Base-by-base conservation (phyloP, 1,140 invertebrate genomes). In the Pollicipes pollicipes region DNA sequence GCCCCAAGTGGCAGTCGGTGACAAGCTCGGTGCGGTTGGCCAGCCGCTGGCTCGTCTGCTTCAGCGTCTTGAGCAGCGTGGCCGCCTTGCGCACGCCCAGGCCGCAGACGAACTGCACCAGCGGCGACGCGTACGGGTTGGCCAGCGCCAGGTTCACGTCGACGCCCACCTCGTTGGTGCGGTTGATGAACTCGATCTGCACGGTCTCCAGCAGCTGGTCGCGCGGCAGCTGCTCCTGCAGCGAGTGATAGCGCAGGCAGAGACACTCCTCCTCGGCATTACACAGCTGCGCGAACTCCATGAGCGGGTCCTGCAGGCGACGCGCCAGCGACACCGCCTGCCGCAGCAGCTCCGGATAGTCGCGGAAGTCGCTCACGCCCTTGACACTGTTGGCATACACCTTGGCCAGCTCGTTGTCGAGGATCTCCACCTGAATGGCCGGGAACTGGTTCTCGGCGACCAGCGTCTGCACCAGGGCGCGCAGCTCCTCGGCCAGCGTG, bases 101-200 rank as follows among this genome's bases (percentile, higher is more conserved):
- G 63, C 97, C 97, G 80, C 95, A 97, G 3, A 99, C 88, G 80
- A 99, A 99, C 81, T 99, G 97, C 8, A 99, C 83, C n/a, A 98
- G 79, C 77, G 93, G 89, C 0, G 88, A 84, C 1, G 91, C 91
- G 74, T 97, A 89, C 0, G 89, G 85, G 70, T 93, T 90, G 70
- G 91, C 85, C 0, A 98, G 88, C 26, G 92, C 90, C 76, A 90
- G 83, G 78, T 99, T 99, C 8, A 99, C 86, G 78, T 99, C 97
- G 0, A 99, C 93, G n/a, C 97, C 97, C 13, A 99, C 95, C 83
- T 98, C 95, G 79, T 97, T 98, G 0, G 95, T 92, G 70, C 93
- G 84, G 76, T 87, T 87, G 0, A 98, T 91, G 79, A 99, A 97
- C 82, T 97, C 93, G 28, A 93, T 77, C 73, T 93, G 88, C 0